These are phyloP conservation scores for Drosophila anomelani DNA, from an alignment of 2,888 invertebrate species.

Conservation along the genomic window DNA sequence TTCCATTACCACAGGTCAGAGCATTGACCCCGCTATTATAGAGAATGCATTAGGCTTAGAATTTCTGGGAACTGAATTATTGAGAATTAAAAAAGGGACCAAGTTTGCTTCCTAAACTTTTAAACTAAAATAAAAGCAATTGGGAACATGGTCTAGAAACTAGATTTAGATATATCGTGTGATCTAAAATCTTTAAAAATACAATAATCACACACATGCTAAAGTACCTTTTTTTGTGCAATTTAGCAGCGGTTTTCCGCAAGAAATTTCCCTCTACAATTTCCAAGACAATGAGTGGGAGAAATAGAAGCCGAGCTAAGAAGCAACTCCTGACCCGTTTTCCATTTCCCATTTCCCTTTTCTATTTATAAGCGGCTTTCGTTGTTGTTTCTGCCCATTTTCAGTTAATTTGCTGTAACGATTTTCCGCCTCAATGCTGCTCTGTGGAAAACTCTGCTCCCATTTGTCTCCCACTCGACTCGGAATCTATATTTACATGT, in stretches of 20 bases:
- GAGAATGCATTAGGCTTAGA: background rate
- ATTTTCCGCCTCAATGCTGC: conserved; percentile 69
- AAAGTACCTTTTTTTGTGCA: conserved; percentile 35
- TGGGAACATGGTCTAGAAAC: conserved; percentile 1
- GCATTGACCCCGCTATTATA: conserved; percentile 4
- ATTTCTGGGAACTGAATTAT: too few relatives aligned
- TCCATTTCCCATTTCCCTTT: conserved; percentile 24
- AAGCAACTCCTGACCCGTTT: conserved; percentile 70
- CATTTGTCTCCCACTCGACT: conserved; percentile 27
- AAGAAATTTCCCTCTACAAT: conserved; percentile 59
- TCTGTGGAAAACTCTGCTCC: conserved; percentile 41
- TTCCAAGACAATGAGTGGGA: conserved; percentile 49
- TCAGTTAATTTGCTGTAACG: conserved; percentile 77
- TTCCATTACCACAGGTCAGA: conserved; percentile 17
- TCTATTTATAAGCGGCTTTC: conserved; percentile 68
- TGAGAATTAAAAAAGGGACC: background rate
- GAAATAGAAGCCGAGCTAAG: conserved; percentile 19
- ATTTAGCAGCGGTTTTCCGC: conserved; percentile 61
- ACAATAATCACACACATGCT: conserved; percentile 5
- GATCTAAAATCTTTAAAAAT: background rate
- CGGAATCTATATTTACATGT: conserved; percentile 31
- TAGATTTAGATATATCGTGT: background rate
- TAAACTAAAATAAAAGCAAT: background rate
- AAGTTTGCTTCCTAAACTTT: background rate
- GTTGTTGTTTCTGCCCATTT: conserved; percentile 56